A percentile compares a stretch with the other conserved stretches of the same genome.
Evolutionary conservation across 2,113 vertebrate genomes (phyloP).

Genomic region (Tricholaema leucomelas): DNA sequence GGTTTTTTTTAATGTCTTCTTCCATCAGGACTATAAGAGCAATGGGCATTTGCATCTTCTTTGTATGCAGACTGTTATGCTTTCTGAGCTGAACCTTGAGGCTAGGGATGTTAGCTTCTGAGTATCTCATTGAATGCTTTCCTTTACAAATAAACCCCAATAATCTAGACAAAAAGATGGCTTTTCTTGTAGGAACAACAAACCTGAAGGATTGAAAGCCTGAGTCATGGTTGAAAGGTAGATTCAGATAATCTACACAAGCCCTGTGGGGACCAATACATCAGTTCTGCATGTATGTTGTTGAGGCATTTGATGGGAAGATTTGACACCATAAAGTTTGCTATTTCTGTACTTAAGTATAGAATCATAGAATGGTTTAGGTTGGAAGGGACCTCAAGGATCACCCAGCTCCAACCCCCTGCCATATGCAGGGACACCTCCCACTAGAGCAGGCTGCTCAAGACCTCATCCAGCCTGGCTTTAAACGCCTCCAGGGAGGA

Average conservation of each 20-base stretch:
- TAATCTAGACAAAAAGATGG: neutral
- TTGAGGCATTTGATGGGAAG: neutral
- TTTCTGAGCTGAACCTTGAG: neutral
- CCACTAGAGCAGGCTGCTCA: too few relatives aligned
- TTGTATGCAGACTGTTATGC: neutral
- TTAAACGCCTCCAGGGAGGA: too few relatives aligned
- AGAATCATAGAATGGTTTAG: too few relatives aligned
- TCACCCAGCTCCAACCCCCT: too few relatives aligned
- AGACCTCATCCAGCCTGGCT: too few relatives aligned
- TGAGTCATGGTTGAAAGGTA: neutral
- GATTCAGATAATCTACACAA: neutral
- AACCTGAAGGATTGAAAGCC: neutral
- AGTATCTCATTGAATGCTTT: neutral
- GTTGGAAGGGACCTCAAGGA: too few relatives aligned
- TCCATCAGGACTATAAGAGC: neutral
- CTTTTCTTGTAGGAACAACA: neutral
- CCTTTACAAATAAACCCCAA: neutral
- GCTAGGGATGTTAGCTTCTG: neutral
- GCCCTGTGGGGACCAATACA: neutral
- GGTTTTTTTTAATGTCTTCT: neutral
- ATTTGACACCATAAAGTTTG: neutral
- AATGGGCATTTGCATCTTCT: neutral
- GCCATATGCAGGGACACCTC: too few relatives aligned
- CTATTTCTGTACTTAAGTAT: neutral
- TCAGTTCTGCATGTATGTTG: accelerated